phyloP scores from a whole-genome alignment of 2,113 vertebrate species.

The Zingel zingel region DNA sequence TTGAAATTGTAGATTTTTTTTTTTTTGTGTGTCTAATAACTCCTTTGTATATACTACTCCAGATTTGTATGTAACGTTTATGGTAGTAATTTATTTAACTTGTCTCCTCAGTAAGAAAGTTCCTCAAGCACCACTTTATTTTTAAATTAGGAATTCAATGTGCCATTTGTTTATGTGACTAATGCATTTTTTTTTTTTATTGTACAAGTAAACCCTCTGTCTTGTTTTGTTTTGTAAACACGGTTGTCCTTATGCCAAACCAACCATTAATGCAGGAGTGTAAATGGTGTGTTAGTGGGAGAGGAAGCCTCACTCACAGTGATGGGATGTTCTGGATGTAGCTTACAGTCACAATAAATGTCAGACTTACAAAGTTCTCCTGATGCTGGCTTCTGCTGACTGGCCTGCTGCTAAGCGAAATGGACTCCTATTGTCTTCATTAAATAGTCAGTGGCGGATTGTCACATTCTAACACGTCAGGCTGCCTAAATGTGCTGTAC shows the following conservation, averaged over 20 bases:
- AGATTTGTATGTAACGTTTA: conserved; percentile 88
- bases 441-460: background rate
- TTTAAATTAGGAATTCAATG: conserved; percentile 84
- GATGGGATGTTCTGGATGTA: conserved; percentile 23
- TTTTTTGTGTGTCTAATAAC: conserved; percentile 82
- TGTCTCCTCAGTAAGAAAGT: conserved; percentile 81
- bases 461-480: too few species aligned
- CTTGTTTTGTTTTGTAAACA: conserved; percentile 51
- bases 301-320: conserved; percentile 14
- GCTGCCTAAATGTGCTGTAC: background rate
- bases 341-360: conserved; percentile 42
- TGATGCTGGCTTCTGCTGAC: conserved; percentile 21
- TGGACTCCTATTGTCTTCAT: background rate
- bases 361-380: background rate
- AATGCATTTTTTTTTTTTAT: conserved; percentile 73
- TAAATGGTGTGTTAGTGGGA: conserved; percentile 32
- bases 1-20: conserved; percentile 82
- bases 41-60: conserved; percentile 87
- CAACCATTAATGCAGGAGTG: conserved; percentile 29
- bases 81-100: conserved; percentile 90
- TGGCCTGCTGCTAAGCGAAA: background rate
- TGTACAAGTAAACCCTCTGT: conserved; percentile 74
- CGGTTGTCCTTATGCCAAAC: conserved; percentile 54
- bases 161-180: conserved; percentile 88
- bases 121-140: conserved; percentile 82